Percentiles rank a stretch among this genome's conserved stretches.
phyloP scores from a whole-genome alignment of 2,113 vertebrate genomes.

The Sphyrna mokarran region DNA sequence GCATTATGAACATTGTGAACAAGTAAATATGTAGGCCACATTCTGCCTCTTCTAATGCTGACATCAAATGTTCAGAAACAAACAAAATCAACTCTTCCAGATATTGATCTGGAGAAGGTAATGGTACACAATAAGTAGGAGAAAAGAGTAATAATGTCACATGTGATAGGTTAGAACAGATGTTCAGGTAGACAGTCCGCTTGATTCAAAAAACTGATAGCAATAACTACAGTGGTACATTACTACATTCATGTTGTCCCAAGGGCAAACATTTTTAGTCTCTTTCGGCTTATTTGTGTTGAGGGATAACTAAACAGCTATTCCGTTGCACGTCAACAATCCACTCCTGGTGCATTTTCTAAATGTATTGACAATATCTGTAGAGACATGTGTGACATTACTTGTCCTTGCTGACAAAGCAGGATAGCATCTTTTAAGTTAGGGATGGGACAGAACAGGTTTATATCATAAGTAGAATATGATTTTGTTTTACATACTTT shows the following conservation, averaged over 20 bases:
- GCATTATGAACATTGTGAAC: not conserved
- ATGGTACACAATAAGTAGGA: not conserved
- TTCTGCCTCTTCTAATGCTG: too few relatives aligned
- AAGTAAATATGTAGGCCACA: not conserved
- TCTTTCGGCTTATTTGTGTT: too few relatives aligned
- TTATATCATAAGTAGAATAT: not conserved
- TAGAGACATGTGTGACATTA: not conserved
- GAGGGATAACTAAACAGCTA: not conserved
- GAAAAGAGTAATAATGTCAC: not conserved
- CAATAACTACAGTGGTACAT: not conserved
- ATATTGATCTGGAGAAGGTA: not conserved
- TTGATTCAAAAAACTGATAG: not conserved
- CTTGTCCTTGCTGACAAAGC: not conserved
- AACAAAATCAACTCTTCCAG: not conserved
- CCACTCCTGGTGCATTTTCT: not conserved
- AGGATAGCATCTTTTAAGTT: conserved; percentile 14
- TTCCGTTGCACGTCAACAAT: not conserved
- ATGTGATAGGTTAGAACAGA: not conserved
- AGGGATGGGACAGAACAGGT: not conserved
- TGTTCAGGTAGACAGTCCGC: not conserved
- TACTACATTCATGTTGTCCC: not conserved
- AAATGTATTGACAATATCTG: not conserved
- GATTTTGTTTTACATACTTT: not conserved
- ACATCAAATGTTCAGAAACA: not conserved
- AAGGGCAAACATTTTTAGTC: not conserved